A percentile compares a stretch with the other conserved stretches of the same genome.
Evolutionary conservation across 2,888 invertebrate genomes (phyloP).

Genomic region (Tyria jacobaeae): DNA sequence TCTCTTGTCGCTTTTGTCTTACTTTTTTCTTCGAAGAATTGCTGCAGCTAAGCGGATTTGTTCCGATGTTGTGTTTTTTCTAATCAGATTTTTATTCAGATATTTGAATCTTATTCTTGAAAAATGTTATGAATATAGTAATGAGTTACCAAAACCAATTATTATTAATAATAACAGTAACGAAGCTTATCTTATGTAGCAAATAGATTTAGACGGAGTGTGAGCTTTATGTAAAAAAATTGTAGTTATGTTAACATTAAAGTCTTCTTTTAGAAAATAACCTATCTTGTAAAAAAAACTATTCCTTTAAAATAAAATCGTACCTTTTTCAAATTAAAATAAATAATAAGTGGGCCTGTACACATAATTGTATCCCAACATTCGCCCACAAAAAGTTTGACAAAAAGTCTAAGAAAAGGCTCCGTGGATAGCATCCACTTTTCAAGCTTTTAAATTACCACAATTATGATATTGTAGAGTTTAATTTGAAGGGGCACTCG

Average conservation of each 20-base stretch:
- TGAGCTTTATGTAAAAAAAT: too few relatives aligned
- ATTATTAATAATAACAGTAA: background rate
- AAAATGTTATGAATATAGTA: background rate
- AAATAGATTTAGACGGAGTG: too few relatives aligned
- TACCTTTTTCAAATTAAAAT: too few relatives aligned
- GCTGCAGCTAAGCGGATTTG: background rate
- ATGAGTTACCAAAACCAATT: background rate
- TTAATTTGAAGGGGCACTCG: conserved; percentile 70
- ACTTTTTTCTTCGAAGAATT: conserved; percentile 16
- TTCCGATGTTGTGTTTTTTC: background rate
- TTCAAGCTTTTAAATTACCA: conserved; percentile 51
- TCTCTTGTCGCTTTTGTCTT: conserved; percentile 38
- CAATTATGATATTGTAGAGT: conserved; percentile 65
- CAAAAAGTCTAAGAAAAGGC: conserved; percentile 32
- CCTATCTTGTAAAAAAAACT: too few relatives aligned
- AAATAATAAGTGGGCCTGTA: too few relatives aligned
- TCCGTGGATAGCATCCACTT: conserved; percentile 41
- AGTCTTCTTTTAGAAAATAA: too few relatives aligned
- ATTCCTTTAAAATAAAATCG: too few relatives aligned
- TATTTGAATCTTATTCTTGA: background rate
- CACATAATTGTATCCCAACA: too few relatives aligned
- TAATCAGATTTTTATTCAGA: background rate
- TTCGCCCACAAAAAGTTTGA: background rate
- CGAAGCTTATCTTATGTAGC: too few relatives aligned
- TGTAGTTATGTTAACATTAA: too few relatives aligned